Evolutionary conservation across 2,797 vertebrate genomes (phyloP).

Genomic region (Dendrocincla tyrannina): DNA sequence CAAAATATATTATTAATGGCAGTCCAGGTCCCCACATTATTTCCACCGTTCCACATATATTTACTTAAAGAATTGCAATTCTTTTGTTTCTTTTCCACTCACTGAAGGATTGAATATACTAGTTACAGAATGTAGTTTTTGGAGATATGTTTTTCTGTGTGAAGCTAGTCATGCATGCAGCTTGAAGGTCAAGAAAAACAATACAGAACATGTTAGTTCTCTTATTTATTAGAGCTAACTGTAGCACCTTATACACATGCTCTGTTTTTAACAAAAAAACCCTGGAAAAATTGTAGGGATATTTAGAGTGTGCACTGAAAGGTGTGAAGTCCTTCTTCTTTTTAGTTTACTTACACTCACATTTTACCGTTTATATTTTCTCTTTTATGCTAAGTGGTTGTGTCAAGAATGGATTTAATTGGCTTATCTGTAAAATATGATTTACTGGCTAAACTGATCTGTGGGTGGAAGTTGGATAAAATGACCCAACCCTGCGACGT

Average conservation of each 20-base stretch:
- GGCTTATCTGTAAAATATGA: neutral
- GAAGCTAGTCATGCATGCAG: neutral
- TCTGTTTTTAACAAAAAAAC: neutral
- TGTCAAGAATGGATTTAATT: neutral
- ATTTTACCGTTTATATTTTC: neutral
- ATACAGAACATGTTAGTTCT: neutral
- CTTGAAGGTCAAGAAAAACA: neutral
- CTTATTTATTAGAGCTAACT: neutral
- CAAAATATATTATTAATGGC: neutral
- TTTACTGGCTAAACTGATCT: neutral
- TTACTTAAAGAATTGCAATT: neutral
- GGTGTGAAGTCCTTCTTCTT: neutral
- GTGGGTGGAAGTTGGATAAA: neutral
- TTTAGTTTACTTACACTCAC: neutral
- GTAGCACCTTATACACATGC: neutral
- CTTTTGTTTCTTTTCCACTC: neutral
- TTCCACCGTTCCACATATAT: neutral
- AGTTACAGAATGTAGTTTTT: neutral
- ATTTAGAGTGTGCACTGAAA: rapidly evolving
- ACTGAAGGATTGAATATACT: neutral
- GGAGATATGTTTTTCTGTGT: neutral
- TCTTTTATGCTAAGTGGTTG: neutral
- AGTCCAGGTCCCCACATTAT: neutral
- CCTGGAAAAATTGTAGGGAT: neutral
- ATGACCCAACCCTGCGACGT: rapidly evolving